A percentile compares a stretch with the other conserved stretches of the same genome.
Conservation (phyloP, 2,888 invertebrate species). For the Lottia gigantea region DNA sequence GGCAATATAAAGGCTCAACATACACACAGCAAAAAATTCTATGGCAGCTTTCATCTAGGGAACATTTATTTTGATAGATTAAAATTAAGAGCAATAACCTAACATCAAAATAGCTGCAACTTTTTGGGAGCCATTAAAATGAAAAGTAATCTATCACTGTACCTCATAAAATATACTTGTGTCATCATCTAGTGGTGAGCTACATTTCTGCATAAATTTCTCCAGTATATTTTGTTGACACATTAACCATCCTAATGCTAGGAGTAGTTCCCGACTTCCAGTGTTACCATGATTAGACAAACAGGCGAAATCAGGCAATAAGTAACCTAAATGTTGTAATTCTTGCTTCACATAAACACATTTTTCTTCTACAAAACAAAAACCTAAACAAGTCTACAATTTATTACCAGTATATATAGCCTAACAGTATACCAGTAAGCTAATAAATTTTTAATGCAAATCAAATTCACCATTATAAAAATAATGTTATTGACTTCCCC, state of each 20-base stretch:
- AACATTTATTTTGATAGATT: too few species aligned
- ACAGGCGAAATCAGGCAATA: constrained; percentile 49
- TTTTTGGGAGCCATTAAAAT: too few species aligned
- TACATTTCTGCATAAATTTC: constrained; percentile 53
- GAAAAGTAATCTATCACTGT: neutral
- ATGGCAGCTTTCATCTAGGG: too few species aligned
- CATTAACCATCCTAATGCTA: constrained; percentile 64
- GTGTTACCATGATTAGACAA: constrained; percentile 52
- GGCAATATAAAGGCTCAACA: too few species aligned
- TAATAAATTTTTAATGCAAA: too few species aligned
- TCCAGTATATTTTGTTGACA: constrained; percentile 56
- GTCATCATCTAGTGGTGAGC: constrained; percentile 46
- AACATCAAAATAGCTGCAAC: too few species aligned
- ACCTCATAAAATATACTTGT: constrained; percentile 26
- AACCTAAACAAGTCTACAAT: too few species aligned
- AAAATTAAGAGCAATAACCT: too few species aligned
- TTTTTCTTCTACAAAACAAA: constrained; percentile 54
- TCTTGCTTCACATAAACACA: constrained; percentile 59
- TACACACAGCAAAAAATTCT: too few species aligned
- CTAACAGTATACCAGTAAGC: too few species aligned
- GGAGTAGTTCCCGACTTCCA: constrained; percentile 62
- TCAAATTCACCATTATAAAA: too few species aligned
- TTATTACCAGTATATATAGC: too few species aligned
- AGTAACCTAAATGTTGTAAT: constrained; percentile 57
- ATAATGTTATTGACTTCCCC: neutral